A percentile compares a stretch with the other conserved stretches of the same genome.
Evolutionary conservation across 1,140 invertebrate genomes (phyloP).

Genomic region (Spodoptera litura): DNA sequence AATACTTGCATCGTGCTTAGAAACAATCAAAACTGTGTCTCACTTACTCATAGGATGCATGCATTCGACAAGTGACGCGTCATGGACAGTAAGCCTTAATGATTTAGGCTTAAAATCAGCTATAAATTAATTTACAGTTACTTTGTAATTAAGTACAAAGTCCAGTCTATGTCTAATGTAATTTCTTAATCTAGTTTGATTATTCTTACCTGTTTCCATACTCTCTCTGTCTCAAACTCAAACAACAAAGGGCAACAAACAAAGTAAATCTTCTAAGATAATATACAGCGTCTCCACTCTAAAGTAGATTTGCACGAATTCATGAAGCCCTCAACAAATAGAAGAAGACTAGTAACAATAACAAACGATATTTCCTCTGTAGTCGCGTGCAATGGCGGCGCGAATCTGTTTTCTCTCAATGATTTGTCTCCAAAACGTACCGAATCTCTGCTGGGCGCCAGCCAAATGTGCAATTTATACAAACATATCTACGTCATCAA

Average conservation of each 20-base stretch:
- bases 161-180: too few species aligned
- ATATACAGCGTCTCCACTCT: conserved; percentile 10
- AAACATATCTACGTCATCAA: conserved; percentile 48
- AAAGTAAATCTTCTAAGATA: background rate
- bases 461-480: conserved; percentile 78
- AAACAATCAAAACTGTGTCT: too few species aligned
- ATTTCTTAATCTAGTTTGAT: too few species aligned
- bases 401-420: conserved; percentile 82
- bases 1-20: too few species aligned
- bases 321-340: conserved; percentile 43
- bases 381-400: conserved; percentile 72
- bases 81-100: too few species aligned
- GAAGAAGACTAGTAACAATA: conserved; percentile 67
- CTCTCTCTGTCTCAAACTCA: too few species aligned
- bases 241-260: conserved; percentile 11
- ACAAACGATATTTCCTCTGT: conserved; percentile 63
- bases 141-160: too few species aligned
- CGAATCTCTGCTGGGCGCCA: conserved; percentile 77
- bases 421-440: conserved; percentile 81
- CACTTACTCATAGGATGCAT: too few species aligned
- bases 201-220: too few species aligned
- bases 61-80: too few species aligned
- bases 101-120: too few species aligned
- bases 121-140: too few species aligned
- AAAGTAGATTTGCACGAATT: conserved; percentile 41